Conservation (phyloP, 1,140 invertebrate genomes). For the Ceratina calcarata region DNA sequence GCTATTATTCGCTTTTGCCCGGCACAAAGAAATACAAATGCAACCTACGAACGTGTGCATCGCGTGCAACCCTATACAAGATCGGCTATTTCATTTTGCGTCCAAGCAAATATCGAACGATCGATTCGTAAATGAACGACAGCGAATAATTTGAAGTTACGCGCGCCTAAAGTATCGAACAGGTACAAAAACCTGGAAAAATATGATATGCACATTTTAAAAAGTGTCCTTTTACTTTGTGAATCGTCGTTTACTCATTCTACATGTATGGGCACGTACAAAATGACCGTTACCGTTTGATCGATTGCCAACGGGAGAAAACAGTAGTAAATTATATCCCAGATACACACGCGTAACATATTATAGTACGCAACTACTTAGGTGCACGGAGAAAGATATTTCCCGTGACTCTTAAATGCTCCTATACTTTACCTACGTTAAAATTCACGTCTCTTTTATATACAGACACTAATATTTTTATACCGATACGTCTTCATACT, state of each 20-base stretch:
- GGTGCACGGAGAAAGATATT: conserved; percentile 49
- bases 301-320: conserved; percentile 46
- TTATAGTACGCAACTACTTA: conserved; percentile 31
- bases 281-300: conserved; percentile 43
- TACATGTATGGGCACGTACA: background rate
- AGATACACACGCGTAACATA: conserved; percentile 15
- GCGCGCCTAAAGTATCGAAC: too few species aligned
- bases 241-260: conserved; percentile 32
- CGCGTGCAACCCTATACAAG: background rate
- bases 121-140: too few species aligned
- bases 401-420: conserved; percentile 23
- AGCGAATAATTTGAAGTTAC: too few species aligned
- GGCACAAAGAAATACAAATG: conserved; percentile 61
- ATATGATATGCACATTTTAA: too few species aligned
- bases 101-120: too few species aligned
- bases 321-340: conserved; percentile 44
- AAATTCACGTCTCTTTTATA: too few species aligned
- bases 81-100: too few species aligned
- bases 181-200: too few species aligned
- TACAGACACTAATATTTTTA: background rate
- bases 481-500: too few species aligned
- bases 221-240: background rate
- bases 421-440: conserved; percentile 5
- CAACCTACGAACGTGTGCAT: conserved; percentile 45
- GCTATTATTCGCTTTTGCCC: conserved; percentile 63